Percentiles rank a stretch among this genome's conserved stretches.
Conservation (phyloP, 2,797 vertebrate species). For the Toxotes lorentzi region DNA sequence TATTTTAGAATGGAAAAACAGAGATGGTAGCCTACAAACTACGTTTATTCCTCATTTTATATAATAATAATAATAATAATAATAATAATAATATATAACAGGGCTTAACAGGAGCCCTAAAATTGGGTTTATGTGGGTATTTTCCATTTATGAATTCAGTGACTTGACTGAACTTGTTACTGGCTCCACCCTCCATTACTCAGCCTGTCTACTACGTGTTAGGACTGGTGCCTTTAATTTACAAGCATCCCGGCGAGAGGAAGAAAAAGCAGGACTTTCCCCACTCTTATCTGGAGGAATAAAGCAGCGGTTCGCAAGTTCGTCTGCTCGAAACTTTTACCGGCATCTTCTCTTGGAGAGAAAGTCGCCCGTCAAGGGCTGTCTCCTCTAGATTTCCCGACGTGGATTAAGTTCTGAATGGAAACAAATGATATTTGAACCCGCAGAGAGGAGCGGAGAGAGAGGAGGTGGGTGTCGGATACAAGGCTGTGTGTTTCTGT, state of each 20-base stretch:
- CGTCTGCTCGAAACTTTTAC: slow-evolving; percentile 1
- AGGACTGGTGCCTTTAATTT: slow-evolving; percentile 62
- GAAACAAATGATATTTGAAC: slow-evolving; percentile 74
- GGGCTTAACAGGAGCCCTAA: not conserved
- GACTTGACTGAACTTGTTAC: slow-evolving; percentile 60
- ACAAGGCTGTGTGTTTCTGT: slow-evolving; percentile 35
- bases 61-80: too few relatives aligned
- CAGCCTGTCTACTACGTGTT: slow-evolving; percentile 73
- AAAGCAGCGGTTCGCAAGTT: slow-evolving; percentile 2
- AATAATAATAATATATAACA: too few relatives aligned
- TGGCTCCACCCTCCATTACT: slow-evolving; percentile 82
- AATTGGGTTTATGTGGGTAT: not conserved
- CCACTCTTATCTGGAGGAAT: slow-evolving; percentile 33
- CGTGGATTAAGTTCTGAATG: slow-evolving; percentile 63
- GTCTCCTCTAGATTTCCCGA: slow-evolving; percentile 23
- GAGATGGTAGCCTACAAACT: too few relatives aligned
- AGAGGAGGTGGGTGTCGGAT: slow-evolving; percentile 71
- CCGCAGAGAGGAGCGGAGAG: slow-evolving; percentile 44
- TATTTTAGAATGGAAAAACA: too few relatives aligned
- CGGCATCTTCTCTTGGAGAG: not conserved
- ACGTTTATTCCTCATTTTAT: too few relatives aligned
- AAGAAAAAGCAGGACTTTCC: slow-evolving; percentile 37
- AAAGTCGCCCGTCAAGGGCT: not conserved
- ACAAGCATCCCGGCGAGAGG: slow-evolving; percentile 70
- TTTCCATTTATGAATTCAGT: slow-evolving; percentile 43